phyloP scores from a whole-genome alignment of 2,113 vertebrate genomes.

The Zosterops borbonicus region DNA sequence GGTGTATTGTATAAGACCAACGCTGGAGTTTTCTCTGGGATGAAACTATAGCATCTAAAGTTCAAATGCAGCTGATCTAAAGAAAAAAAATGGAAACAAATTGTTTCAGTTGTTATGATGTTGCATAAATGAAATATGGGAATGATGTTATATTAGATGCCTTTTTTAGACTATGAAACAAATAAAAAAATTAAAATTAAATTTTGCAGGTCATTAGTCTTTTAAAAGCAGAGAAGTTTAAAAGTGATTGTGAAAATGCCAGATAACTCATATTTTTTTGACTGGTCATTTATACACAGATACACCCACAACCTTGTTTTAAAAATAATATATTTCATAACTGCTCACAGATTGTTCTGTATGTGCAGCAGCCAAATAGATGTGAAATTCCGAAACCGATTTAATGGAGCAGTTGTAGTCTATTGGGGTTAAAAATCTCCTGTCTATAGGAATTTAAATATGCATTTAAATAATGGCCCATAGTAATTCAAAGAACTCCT shows the following conservation, averaged over 20 bases:
- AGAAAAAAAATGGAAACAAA: not conserved
- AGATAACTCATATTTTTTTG: not conserved
- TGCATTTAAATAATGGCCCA: slow-evolving; percentile 52
- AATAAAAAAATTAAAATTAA: not conserved
- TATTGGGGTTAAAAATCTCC: slow-evolving; percentile 50
- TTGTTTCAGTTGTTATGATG: not conserved
- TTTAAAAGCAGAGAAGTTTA: not conserved
- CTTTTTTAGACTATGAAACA: not conserved
- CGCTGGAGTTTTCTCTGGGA: not conserved
- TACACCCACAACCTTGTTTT: not conserved
- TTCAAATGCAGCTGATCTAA: not conserved
- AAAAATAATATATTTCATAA: slow-evolving; percentile 38
- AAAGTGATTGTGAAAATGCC: slow-evolving; percentile 5
- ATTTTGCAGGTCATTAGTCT: not conserved
- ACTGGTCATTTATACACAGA: not conserved
- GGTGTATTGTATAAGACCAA: not conserved
- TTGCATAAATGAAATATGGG: not conserved
- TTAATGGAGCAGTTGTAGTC: slow-evolving; percentile 51
- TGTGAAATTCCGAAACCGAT: slow-evolving; percentile 24
- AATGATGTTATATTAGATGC: not conserved
- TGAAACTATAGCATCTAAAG: not conserved
- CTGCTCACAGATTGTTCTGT: slow-evolving; percentile 1
- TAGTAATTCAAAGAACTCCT: slow-evolving; percentile 44
- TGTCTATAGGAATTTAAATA: slow-evolving; percentile 59
- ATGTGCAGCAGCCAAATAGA: slow-evolving; percentile 37